Base-by-base conservation (phyloP, 1,140 invertebrate genomes). In the Saxidomus purpurata region DNA sequence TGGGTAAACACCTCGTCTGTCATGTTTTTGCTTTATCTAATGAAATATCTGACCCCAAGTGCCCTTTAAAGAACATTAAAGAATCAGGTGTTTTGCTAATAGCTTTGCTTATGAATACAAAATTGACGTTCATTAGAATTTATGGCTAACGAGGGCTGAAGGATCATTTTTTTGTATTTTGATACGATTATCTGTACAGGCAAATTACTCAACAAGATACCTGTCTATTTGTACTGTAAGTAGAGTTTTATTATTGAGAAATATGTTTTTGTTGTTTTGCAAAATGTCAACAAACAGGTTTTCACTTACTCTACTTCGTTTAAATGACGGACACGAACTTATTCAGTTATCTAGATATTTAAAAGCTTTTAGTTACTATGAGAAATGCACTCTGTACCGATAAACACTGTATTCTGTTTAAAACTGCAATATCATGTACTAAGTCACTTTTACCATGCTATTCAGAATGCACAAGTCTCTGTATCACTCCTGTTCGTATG, bases 51-150 rank as follows among this genome's bases (percentile, higher is more conserved):
- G 8, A 59, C 25, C 55, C 55, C 55, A 9, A 19, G 43, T 43
- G 43, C 43, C 43, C 43, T 43, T 43, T 43, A 43, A 3, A 28
- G 4, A 59, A 59, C 55, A 59, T 25, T 9, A 59, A 28, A 59
- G 25, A 28, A 28, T n/a, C 25, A 19, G 22, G 55, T 59, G 55
- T 59, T 59, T n/a, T n/a, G 17, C 55, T 59, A 59, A 59, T 59
- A n/a, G 25, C 55, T 25, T n/a, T 59, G 4, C 25, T 3, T 59
- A n/a, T 59, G 19, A 59, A 59, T 59, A 28, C 55, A 59, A 59
- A 59, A 59, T 59, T 59, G 55, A 59, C 25, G 55, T 59, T 59
- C 55, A 59, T 59, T 59, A 59, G 22, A 59, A 59, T 59, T 59
- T 59, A 59, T 25, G 55, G 25, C 55, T 25, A 59, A 59, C 55